Evolutionary conservation across 2,888 invertebrate genomes (phyloP), one percentile per base, ranked within the genome.

Genomic region (Chymomyza caudatula): DNA sequence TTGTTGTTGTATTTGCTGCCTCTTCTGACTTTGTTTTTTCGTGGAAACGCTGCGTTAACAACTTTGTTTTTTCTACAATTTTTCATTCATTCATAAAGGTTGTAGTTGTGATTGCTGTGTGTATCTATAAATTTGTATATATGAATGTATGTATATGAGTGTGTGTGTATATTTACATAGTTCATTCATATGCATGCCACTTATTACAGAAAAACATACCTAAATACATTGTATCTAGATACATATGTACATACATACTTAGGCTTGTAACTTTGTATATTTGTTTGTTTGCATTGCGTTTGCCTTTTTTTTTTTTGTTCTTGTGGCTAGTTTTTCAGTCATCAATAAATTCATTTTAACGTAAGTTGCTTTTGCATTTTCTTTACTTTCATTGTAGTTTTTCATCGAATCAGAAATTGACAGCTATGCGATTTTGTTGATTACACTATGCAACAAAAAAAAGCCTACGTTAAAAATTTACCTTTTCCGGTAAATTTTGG

Each of bases 21-120:
- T n/a, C n/a, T 63, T 23, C 55, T 54, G 47, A 11, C 6, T 42
- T 56, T 60, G 15, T 51, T 63, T 44, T 44, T 81, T 87, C 86
- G 74, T 84, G 86, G 87, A 84, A 84, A 63, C 80, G 83, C 87
- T 85, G 87, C 87, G 87, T 85, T 86, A 87, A 86, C 83, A 87
- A 77, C 69, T 73, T 82, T 73, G 75, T 69, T 57, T 59, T 65
- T 8, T 62, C 49, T 51, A 86, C 85, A 82, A 85, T 79, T 77
- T 85, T 86, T 80, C 85, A 85, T 82, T 79, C 78, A 79, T 79
- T 78, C 83, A 83, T 69, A 54, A 37, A 11, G 47, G 20, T 51
- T 59, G 4, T 17, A 8, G 22, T 17, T 17, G 49, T 49, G 2
- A 1, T 49, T 49, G 17, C 11, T 8, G 44, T 47, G 47, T 49